phyloP scores from a whole-genome alignment of 2,797 vertebrate genomes.

The Pelobates cultripes region DNA sequence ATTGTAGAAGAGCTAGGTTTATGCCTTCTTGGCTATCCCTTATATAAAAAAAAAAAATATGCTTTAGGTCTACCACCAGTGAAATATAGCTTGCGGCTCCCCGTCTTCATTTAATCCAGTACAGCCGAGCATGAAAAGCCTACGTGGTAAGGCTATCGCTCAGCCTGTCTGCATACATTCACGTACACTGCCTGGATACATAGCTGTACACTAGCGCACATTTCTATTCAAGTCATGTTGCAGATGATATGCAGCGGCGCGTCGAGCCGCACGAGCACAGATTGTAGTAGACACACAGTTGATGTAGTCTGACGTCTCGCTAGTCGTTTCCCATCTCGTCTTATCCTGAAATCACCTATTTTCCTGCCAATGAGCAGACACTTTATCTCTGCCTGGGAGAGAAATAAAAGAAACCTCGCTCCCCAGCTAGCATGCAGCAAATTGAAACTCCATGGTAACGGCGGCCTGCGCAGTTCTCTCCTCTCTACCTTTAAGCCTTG shows the following conservation, averaged over 20 bases:
- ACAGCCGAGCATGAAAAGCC: too few species aligned
- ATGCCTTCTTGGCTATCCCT: too few species aligned
- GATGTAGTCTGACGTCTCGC: neutral
- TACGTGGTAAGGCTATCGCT: too few species aligned
- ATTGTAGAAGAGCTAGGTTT: too few species aligned
- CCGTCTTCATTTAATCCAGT: too few species aligned
- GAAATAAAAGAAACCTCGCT: slow-evolving; percentile 16
- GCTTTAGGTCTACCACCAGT: too few species aligned
- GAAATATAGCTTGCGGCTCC: too few species aligned
- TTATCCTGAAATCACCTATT: slow-evolving; percentile 48
- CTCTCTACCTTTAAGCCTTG: neutral
- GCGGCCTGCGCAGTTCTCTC: neutral
- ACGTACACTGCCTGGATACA: neutral
- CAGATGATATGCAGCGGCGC: neutral
- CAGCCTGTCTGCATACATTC: too few species aligned
- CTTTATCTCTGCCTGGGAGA: slow-evolving; percentile 9
- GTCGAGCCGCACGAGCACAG: neutral
- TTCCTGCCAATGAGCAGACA: slow-evolving; percentile 24
- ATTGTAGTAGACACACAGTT: neutral
- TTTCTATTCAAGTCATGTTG: neutral
- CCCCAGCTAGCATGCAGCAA: slow-evolving; percentile 13
- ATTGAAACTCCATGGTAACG: slow-evolving; percentile 40
- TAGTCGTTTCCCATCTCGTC: neutral
- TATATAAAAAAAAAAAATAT: too few species aligned
- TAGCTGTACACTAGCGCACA: neutral